Evolutionary conservation across 2,113 vertebrate species (phyloP).

Genomic region (Suncus etruscus): DNA sequence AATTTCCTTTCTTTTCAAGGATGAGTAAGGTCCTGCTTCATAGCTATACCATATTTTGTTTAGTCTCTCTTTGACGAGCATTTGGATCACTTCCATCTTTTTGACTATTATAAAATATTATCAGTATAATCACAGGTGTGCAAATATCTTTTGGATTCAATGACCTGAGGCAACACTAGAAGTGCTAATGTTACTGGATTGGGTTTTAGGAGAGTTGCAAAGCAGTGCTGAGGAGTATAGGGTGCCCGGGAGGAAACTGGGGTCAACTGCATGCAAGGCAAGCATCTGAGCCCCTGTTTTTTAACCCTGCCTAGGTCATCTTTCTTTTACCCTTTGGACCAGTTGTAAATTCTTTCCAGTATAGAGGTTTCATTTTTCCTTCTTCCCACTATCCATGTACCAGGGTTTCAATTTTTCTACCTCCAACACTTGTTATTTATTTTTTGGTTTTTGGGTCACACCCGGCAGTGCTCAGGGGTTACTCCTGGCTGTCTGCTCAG

Average conservation of each 20-base stretch:
- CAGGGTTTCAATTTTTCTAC: background rate
- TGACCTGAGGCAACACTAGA: background rate
- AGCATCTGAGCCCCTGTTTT: no score
- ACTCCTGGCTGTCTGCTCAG: no score
- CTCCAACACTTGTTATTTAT: background rate
- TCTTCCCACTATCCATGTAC: no score
- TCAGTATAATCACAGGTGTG: background rate
- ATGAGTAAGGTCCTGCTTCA: background rate
- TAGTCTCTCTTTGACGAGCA: background rate
- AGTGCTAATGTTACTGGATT: background rate
- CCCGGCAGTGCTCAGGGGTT: no score
- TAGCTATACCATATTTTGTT: background rate
- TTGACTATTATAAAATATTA: background rate
- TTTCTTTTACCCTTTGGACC: background rate
- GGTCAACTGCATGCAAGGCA: no score
- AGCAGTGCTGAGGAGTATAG: no score
- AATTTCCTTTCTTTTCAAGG: constrained; percentile 12
- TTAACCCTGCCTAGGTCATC: background rate
- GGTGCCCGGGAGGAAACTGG: no score
- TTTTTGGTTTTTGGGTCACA: no score
- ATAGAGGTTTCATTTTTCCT: no score
- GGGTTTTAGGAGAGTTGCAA: no score
- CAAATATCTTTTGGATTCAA: background rate
- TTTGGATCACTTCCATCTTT: background rate
- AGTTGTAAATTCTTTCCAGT: background rate